phyloP scores from a whole-genome alignment of 2,797 vertebrate genomes.

The Gadopsis marmoratus region DNA sequence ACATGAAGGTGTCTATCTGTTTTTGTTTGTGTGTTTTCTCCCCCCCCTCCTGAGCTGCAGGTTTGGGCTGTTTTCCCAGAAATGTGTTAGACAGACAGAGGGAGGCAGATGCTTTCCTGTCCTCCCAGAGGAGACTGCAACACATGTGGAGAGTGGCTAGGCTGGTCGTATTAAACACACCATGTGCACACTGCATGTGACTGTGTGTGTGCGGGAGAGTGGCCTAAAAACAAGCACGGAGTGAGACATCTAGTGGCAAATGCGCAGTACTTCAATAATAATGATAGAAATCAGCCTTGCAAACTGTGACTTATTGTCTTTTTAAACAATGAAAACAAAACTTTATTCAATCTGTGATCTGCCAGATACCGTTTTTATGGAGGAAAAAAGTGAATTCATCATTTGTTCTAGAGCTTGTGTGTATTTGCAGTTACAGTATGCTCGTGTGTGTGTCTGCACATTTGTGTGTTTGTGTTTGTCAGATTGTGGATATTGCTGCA shows the following conservation, averaged over 20 bases:
- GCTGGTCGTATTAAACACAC: conserved; percentile 87
- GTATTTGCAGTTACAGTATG: conserved; percentile 37
- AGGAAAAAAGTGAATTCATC: conserved; percentile 4
- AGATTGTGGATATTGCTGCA: conserved; percentile 73
- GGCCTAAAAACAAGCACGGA: conserved; percentile 47
- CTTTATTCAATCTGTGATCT: conserved; percentile 43
- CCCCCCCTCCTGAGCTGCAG: conserved; percentile 55
- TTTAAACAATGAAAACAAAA: conserved; percentile 41
- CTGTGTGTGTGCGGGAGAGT: conserved; percentile 36
- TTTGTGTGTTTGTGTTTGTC: conserved; percentile 46
- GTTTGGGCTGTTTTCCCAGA: conserved; percentile 78
- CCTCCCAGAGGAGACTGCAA: conserved; percentile 81
- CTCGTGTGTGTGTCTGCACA: conserved; percentile 2
- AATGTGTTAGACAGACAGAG: conserved; percentile 77
- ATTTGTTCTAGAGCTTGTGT: conserved; percentile 31
- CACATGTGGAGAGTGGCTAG: conserved; percentile 79
- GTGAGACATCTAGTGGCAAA: conserved; percentile 78
- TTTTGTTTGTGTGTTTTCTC: conserved; percentile 34
- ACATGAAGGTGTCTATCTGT: conserved; percentile 7
- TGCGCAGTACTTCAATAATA: conserved; percentile 48
- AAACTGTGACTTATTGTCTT: conserved; percentile 37
- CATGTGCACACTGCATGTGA: conserved; percentile 82
- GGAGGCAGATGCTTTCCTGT: conserved; percentile 82
- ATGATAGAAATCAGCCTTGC: conserved; percentile 16
- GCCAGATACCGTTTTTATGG: conserved; percentile 33